Evolutionary conservation across 2,113 vertebrate genomes (phyloP), one percentile per base, ranked within the genome.

Genomic region (Alexandromys fortis): DNA sequence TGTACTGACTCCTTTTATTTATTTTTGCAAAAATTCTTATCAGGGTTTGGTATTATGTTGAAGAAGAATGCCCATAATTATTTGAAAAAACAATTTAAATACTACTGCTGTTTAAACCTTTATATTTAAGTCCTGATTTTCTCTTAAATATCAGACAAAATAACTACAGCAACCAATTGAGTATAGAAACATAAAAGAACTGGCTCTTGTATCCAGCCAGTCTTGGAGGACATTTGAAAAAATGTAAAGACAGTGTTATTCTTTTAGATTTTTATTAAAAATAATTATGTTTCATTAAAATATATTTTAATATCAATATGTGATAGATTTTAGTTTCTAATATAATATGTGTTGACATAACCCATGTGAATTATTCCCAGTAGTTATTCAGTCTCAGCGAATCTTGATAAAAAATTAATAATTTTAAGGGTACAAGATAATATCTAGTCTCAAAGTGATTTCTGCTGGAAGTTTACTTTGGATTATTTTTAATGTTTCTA

Each of bases 161-260:
- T 82, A 89, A 61, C 8, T 88, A 93, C 91, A 89, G 45, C 26
- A 81, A 61, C 28, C 11, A 38, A 58, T 30, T 65, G 30, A 68
- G 30, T 68, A 10, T 94, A 92, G 58, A 70, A 96, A 89, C 47
- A 70, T 65, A 22, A 65, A 52, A 42, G 63, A 89, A 82, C 16
- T 21, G 30, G 75, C 12, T 75, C 55, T 95, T 90, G 16, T 70
- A 0, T 92, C 87, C 45, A 83, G 70, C 63, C 35, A 93, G 61
- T 68, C 85, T 47, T 93, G 28, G 81, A 87, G 45, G 28, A 89
- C 85, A 89, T 87, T 95, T 90, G 38, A 30, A 90, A 96, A 96
- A 93, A 92, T 26, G 42, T 8, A 76, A 61, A 90, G 72, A 81
- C 16, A 68, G 19, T 38, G 22, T 85, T n/a, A 81, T 11, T 79